phyloP scores from a whole-genome alignment of 2,113 vertebrate species.

The Edolisoma coerulescens region DNA sequence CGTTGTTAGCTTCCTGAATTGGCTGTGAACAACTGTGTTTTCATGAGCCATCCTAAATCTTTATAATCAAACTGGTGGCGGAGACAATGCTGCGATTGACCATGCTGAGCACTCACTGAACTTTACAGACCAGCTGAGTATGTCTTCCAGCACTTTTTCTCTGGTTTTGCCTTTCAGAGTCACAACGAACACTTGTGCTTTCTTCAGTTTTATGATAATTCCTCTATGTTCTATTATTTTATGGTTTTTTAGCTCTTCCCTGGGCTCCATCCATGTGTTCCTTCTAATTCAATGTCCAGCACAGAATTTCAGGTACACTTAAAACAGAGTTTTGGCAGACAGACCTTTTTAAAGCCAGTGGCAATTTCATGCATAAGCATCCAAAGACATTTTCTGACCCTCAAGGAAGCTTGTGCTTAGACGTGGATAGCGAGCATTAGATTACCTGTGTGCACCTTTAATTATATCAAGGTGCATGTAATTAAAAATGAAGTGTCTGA shows the following conservation, averaged over 20 bases:
- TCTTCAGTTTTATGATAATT: not conserved
- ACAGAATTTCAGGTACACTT: not conserved
- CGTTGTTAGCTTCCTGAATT: not conserved
- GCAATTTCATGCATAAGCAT: not conserved
- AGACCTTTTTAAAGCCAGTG: not conserved
- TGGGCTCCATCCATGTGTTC: not conserved
- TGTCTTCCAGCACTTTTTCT: not conserved
- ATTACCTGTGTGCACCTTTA: conserved; percentile 16
- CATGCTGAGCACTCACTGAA: not conserved
- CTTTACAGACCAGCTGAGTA: not conserved
- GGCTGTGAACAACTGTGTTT: conserved; percentile 33
- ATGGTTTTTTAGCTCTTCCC: not conserved
- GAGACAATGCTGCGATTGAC: conserved; percentile 33
- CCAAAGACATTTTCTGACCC: not conserved
- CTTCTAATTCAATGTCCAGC: not conserved
- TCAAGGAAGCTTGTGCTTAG: not conserved
- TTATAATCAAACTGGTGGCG: not conserved
- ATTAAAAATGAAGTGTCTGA: not conserved
- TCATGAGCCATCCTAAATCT: conserved; percentile 40
- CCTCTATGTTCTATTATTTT: not conserved
- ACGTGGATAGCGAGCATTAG: not conserved
- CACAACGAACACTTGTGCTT: not conserved
- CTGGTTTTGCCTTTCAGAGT: not conserved
- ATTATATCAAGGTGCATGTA: not conserved
- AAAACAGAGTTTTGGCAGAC: not conserved